A percentile compares a stretch with the other conserved stretches of the same genome.
Evolutionary conservation across 64 coral and sea anemone genomes (phyloP).

Genomic region (Actinia equina): DNA sequence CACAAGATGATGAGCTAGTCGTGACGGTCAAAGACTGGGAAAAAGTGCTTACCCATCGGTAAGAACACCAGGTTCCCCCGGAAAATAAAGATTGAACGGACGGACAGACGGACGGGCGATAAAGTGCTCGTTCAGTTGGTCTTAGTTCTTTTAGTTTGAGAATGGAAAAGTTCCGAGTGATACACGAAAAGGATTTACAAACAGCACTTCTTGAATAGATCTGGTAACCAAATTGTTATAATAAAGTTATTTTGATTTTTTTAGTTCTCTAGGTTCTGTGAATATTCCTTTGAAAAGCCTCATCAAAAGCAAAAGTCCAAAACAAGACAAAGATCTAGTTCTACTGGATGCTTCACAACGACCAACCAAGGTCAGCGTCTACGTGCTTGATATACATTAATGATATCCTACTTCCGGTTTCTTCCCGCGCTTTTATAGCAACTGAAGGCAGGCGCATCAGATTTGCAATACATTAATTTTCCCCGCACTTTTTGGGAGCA

Average conservation of each 20-base stretch:
- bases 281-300: conserved; percentile 5
- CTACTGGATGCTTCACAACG: conserved; percentile 20
- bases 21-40: conserved; percentile 56
- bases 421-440: background rate
- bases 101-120: no score
- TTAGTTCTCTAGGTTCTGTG: conserved; percentile 7
- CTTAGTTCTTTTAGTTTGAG: no score
- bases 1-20: conserved; percentile 29
- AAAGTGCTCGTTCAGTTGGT: no score
- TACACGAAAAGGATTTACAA: no score
- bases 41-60: conserved; percentile 22
- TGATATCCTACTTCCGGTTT: background rate
- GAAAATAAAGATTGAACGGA: no score
- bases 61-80: background rate
- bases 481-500: background rate
- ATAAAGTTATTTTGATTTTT: background rate
- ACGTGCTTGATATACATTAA: background rate
- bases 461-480: background rate
- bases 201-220: background rate
- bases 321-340: conserved; percentile 10
- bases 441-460: background rate
- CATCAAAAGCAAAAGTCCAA: conserved; percentile 13
- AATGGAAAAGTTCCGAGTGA: no score
- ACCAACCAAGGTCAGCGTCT: background rate
- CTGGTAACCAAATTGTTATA: background rate